phyloP scores from a whole-genome alignment of 2,888 invertebrate genomes.

The Pyrocoelia pectoralis region DNA sequence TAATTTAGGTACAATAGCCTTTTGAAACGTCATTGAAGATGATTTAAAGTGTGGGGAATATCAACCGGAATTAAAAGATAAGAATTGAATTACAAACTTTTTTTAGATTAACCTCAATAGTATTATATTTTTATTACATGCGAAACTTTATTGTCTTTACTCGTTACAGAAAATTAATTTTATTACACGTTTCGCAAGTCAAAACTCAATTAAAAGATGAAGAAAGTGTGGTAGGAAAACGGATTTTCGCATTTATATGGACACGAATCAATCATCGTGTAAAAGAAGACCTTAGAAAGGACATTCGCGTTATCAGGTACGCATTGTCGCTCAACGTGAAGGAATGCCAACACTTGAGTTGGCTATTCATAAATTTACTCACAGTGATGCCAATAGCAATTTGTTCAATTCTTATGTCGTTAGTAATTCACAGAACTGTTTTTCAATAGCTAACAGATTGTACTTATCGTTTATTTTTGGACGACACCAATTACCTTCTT shows the following conservation, averaged over 20 bases:
- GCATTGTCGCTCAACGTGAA: conserved; percentile 37
- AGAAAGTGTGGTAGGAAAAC: not conserved
- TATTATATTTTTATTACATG: conserved; percentile 3
- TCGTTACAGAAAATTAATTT: not conserved
- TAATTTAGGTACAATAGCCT: conserved; percentile 30
- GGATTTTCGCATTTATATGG: conserved; percentile 4
- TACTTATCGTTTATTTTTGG: conserved; percentile 6
- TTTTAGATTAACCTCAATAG: conserved; percentile 13
- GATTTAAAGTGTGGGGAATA: conserved; percentile 29
- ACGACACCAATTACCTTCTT: not conserved
- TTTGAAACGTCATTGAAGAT: conserved; percentile 27
- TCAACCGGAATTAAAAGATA: conserved; percentile 29
- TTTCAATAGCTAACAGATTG: not conserved
- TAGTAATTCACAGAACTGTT: conserved; percentile 18
- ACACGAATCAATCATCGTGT: conserved; percentile 29
- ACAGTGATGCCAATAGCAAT: conserved; percentile 29
- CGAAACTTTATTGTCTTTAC: not conserved
- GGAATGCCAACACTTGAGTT: conserved; percentile 34
- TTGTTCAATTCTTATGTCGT: conserved; percentile 23
- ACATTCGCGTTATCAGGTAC: conserved; percentile 39
- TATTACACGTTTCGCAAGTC: not conserved
- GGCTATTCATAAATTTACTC: conserved; percentile 34
- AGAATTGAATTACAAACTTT: conserved; percentile 7
- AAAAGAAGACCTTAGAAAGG: conserved; percentile 38
- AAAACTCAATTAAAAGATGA: not conserved